phyloP scores from a whole-genome alignment of 2,113 vertebrate species.

The Prionailurus bengalensis region DNA sequence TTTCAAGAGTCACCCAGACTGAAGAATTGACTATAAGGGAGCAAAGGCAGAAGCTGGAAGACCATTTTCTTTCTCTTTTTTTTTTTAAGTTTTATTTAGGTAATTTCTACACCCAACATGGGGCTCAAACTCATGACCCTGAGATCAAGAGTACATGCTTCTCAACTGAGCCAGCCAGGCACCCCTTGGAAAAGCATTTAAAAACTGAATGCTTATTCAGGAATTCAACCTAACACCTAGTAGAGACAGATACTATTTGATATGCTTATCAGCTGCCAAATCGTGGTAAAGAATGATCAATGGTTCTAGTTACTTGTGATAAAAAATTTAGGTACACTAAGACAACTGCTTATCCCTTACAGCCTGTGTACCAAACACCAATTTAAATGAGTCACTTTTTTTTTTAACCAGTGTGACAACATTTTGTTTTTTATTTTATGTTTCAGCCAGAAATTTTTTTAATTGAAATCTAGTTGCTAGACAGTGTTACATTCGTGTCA shows the following conservation, averaged over 20 bases:
- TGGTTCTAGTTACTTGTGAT: background rate
- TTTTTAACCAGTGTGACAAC: background rate
- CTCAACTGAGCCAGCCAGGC: too few relatives aligned
- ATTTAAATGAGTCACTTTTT: background rate
- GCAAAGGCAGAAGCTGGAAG: background rate
- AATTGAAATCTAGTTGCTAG: background rate
- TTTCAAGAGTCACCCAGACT: background rate
- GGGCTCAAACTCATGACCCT: too few relatives aligned
- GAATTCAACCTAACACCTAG: background rate
- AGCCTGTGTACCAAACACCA: background rate
- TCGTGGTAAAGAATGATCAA: background rate
- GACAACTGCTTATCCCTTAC: background rate
- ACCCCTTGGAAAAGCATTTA: too few relatives aligned
- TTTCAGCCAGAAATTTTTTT: background rate
- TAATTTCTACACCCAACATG: too few relatives aligned
- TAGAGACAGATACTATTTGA: background rate
- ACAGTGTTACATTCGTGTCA: background rate
- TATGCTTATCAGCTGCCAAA: background rate
- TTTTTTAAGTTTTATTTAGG: too few relatives aligned
- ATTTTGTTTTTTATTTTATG: background rate
- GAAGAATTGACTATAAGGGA: background rate
- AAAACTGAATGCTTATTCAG: background rate
- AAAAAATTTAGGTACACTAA: background rate
- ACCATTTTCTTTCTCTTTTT: background rate
- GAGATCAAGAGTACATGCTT: too few relatives aligned